Conservation (phyloP, 2,113 vertebrate genomes). For the Choloepus hoffmanni region DNA sequence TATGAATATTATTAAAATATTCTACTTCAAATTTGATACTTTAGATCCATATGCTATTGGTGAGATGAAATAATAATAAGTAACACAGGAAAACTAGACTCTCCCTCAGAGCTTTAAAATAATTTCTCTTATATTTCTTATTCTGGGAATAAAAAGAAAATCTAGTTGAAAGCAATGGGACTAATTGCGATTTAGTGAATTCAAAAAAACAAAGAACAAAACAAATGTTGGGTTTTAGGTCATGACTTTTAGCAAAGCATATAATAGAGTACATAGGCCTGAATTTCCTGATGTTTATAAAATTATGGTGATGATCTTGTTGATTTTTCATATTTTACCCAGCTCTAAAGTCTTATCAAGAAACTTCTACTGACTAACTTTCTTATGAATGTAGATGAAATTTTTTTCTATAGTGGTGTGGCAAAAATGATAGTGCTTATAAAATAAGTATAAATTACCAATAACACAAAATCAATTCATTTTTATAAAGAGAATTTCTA, state of each 20-base stretch:
- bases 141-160: slow-evolving; percentile 56
- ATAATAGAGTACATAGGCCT: neutral
- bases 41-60: neutral
- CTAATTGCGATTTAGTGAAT: neutral
- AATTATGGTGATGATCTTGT: neutral
- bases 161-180: neutral
- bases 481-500: neutral
- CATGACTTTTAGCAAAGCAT: neutral
- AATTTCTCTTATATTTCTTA: slow-evolving; percentile 30
- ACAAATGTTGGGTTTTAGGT: neutral
- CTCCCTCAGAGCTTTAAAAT: neutral
- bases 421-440: neutral
- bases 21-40: slow-evolving; percentile 29
- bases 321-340: neutral
- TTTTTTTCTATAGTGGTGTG: neutral
- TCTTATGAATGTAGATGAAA: neutral
- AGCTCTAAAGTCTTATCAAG: neutral
- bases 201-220: neutral
- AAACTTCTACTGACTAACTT: neutral
- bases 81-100: neutral
- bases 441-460: neutral
- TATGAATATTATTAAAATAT: neutral
- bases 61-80: neutral
- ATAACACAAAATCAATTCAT: neutral
- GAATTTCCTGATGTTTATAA: neutral